Evolutionary conservation across 2,888 invertebrate species (phyloP), one percentile per base, ranked within the genome.

Genomic region (Epinotia brunnichana): DNA sequence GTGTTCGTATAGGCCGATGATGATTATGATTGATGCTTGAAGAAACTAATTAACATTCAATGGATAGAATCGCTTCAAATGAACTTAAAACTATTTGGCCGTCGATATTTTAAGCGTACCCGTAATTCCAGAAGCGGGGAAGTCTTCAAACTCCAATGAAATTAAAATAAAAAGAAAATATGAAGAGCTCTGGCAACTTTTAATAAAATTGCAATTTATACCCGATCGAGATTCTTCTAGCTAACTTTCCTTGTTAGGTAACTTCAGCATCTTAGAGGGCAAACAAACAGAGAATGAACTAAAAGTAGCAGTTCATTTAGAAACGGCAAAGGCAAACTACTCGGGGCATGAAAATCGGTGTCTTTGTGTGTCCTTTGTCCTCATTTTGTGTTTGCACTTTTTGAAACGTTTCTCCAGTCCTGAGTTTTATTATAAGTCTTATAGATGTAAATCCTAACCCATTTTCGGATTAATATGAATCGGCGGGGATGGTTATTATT

Each of bases 141-240:
- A 62, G 41, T 56, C 64, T 66, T 56, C 66, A 66, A 66, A 66
- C 66, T 56, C 64, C 64, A 41, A 66, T 54, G 54, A 54, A 54
- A 54, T 56, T 39, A 21, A 41, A 66, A 66, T 35, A 53, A 39
- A 53, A 39, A 54, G 15, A 24, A 24, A 56, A 66, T 41, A 54
- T 56, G 54, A 54, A 39, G 35, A 53, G 66, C 54, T 54, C n/a
- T 41, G 21, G 21, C 66, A 66, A 66, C 39, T 66, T 66, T 66
- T 56, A 39, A 66, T 56, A 66, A 66, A 54, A 66, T 56, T 66
- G 54, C 41, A 66, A 66, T 66, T 56, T 56, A 66, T 66, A 66
- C 41, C 39, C 54, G 66, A 66, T 66, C 66, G 41, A 56, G 66
- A 66, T 66, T 54, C 66, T 24, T 66, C 15, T 17, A 57, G 57